Evolutionary conservation across 2,797 vertebrate genomes (phyloP), one percentile per base, ranked within the genome.

Genomic region (Myiotriccus ornatus): DNA sequence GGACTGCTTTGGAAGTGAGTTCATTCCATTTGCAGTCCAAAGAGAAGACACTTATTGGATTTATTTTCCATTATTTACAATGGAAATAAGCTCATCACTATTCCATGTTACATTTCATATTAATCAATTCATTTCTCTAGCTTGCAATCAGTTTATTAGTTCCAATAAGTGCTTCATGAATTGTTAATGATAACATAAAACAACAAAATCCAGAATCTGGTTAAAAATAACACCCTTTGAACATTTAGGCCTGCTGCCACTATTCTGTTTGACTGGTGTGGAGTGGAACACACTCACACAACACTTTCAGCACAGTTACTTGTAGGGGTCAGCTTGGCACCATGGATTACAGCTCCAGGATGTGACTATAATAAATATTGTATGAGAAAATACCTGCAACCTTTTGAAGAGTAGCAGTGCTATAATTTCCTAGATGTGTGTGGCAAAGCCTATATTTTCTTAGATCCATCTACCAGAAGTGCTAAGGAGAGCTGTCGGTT

Each of bases 131-230:
- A 63, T 89, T 93, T 94, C 81, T 96, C 13, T 28, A 94, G 69
- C 92, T 86, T 82, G 91, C 69, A 88, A 93, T 95, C 50, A 86
- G 86, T 88, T 90, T 93, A 95, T 96, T 93, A 90, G 65, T 84
- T 92, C 86, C 79, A 95, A 79, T 91, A 94, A 90, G 44, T 59
- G 65, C 43, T 82, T 91, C 65, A 84, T 92, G 69, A 92, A 92
- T 91, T 81, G 39, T 86, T 94, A 94, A 94, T 92, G 35, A 47
- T 57, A 78, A 65, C 17, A 76, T 47, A 94, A 80, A 85, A 47
- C 37, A 75, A 78, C 37, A 77, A 90, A 59, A 62, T 68, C 47
- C 21, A 78, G 73, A 70, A 88, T 89, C 39, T 73, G 69, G 35
- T 63, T 78, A 65, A 86, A 96, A 93, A 73, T n/a, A 85, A 35